Evolutionary conservation across 2,113 vertebrate genomes (phyloP).

Genomic region (Misgurnus mizolepis): DNA sequence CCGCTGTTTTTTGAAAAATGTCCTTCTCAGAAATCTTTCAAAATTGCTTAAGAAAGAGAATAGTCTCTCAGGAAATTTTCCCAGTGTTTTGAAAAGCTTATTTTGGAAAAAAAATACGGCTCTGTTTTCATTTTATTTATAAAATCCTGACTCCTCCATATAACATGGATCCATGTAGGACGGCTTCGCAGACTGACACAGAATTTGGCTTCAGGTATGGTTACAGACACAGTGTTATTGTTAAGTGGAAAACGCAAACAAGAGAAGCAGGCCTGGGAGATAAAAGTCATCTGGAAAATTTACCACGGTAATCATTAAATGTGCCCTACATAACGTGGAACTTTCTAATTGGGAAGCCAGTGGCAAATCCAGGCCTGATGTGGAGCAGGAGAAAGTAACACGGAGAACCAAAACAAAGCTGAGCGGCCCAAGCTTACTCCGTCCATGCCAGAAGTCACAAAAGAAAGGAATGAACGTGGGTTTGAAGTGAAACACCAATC

Average conservation of each 20-base stretch:
- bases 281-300: constrained; percentile 25
- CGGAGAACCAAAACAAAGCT: constrained; percentile 20
- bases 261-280: constrained; percentile 28
- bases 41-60: not conserved
- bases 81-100: not conserved
- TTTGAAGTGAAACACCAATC: constrained; percentile 39
- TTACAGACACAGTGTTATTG: constrained; percentile 9
- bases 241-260: constrained; percentile 17
- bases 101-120: not conserved
- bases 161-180: not conserved
- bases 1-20: not conserved
- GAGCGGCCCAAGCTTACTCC: not conserved
- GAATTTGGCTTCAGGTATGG: constrained; percentile 12
- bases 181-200: not conserved
- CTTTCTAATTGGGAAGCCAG: constrained; percentile 40
- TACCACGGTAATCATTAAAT: constrained; percentile 38
- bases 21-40: not conserved
- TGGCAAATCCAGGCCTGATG: constrained; percentile 30
- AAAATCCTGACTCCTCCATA: not conserved
- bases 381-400: constrained; percentile 23
- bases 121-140: not conserved
- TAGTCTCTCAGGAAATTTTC: not conserved
- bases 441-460: constrained; percentile 35
- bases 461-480: constrained; percentile 47
- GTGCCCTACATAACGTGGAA: constrained; percentile 10